Conservation (phyloP, 2,797 vertebrate species). For the Coranthus polyacanthus region DNA sequence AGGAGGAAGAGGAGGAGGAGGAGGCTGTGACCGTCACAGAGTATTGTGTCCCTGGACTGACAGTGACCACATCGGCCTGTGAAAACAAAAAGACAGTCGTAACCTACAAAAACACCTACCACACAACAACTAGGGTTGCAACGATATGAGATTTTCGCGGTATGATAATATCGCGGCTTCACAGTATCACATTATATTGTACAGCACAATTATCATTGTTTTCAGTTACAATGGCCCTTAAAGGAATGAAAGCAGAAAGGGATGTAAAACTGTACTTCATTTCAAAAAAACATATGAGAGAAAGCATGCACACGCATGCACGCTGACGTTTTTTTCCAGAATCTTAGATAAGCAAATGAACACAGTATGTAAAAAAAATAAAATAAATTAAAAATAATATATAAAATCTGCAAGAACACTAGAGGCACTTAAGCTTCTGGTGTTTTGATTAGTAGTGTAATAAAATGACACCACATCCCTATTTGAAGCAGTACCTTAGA, state of each 20-base stretch:
- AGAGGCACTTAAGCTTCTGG: conserved; percentile 5
- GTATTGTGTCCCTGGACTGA: conserved; percentile 86
- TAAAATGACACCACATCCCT: conserved; percentile 5
- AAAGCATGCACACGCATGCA: no score
- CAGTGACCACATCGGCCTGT: conserved; percentile 88
- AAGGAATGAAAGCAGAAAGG: no score
- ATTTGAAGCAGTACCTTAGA: conserved; percentile 5
- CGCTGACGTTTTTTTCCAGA: no score
- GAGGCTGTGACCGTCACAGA: conserved; percentile 86
- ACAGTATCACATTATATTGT: neutral
- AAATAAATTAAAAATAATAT: conserved; percentile 1
- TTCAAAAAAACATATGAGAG: no score
- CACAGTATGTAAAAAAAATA: neutral
- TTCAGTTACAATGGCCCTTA: no score
- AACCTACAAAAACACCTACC: neutral
- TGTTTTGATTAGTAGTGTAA: neutral
- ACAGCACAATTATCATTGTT: no score
- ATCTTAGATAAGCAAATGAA: neutral
- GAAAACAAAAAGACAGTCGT: conserved; percentile 45
- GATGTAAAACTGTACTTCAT: no score
- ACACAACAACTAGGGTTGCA: conserved; percentile 1
- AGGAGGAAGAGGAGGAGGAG: conserved; percentile 89
- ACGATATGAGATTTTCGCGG: neutral
- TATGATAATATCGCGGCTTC: neutral
- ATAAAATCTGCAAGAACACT: neutral